phyloP scores from a whole-genome alignment of 2,797 vertebrate species.

The Schizopygopsis pylzovi region DNA sequence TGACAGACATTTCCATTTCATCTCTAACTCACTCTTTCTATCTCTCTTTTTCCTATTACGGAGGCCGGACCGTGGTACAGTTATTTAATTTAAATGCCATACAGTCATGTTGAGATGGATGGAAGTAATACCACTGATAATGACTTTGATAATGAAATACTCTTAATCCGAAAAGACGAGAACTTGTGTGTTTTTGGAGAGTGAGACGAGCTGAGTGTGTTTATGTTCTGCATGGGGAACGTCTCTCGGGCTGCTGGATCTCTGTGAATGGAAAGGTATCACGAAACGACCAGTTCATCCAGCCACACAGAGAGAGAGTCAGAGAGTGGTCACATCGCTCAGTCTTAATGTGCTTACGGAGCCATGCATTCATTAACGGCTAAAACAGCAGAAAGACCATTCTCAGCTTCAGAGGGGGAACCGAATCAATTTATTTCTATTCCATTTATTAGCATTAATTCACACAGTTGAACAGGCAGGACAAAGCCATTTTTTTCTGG shows the following conservation, averaged over 20 bases:
- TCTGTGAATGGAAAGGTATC: constrained; percentile 45
- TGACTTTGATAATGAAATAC: constrained; percentile 41
- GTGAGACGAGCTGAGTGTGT: too few relatives aligned
- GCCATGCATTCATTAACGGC: constrained; percentile 55
- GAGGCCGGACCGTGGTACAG: constrained; percentile 32
- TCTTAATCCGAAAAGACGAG: constrained; percentile 31
- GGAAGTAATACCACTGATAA: constrained; percentile 47
- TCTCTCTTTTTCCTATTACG: constrained; percentile 16
- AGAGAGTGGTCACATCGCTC: constrained; percentile 20
- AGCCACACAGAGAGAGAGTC: constrained; percentile 18
- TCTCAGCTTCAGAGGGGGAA: constrained; percentile 35
- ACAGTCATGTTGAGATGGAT: constrained; percentile 47
- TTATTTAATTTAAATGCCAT: constrained; percentile 57
- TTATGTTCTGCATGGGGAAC: constrained; percentile 1
- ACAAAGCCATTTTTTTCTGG: constrained; percentile 45
- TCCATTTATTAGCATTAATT: constrained; percentile 55
- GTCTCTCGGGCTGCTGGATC: constrained; percentile 9
- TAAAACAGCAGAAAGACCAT: constrained; percentile 48
- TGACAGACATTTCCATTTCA: constrained; percentile 8
- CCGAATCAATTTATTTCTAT: constrained; percentile 38
- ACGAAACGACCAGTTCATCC: constrained; percentile 35
- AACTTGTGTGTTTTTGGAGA: constrained; percentile 10
- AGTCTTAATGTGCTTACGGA: constrained; percentile 50
- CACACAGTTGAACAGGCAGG: constrained; percentile 46
- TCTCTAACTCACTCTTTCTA: constrained; percentile 8